Base-by-base conservation (phyloP, 2,797 vertebrate genomes). In the Sebastes taczanowskii region DNA sequence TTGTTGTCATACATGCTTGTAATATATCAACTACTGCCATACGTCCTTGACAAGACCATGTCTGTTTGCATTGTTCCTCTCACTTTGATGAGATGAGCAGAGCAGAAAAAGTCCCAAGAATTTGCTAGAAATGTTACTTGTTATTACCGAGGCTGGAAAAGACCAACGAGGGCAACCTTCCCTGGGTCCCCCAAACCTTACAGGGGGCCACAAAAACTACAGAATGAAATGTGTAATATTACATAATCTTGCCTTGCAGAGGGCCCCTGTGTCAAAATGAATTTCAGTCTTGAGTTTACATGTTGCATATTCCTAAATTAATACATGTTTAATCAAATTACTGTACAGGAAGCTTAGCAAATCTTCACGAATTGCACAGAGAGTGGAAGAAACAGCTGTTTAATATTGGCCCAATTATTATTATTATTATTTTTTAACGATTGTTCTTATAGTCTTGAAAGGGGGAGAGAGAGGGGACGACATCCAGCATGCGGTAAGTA, bases 331-430 rank as follows among this genome's bases (percentile, higher is more conserved):
- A 13, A 27, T 56, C 7, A 25, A 56, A 27, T 46, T 7, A 42
- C 5, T 16, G 6, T n/a, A 67, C 7, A 23, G 7, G 16, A 64
- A 69, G 11, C 7, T 5, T 0, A 4, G 13, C 3, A 22, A 32
- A 27, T 18, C 9, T 14, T 9, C 10, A 46, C 1, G 4, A 4
- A 32, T 14, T 42, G 23, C 13, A 8, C 42, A 55, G 11, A 67
- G 7, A 59, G 23, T 20, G 4, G 2, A 38, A 18, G 16, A 63
- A 55, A 23, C 35, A 0, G 35, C 0, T 0, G 35, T 38, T 38
- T 38, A 38, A 38, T 35, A 63, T 34, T 22, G 60, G 20, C n/a
- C 38, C 38, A 42, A 42, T 42, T 42, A 42, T 42, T 42, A 16
- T 42, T 38, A 14, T 38, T 38, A 38, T 38, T 38, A 38, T 38